A percentile compares a stretch with the other conserved stretches of the same genome.
Conservation (phyloP, 2,797 vertebrate species). For the Ammospiza maritima region DNA sequence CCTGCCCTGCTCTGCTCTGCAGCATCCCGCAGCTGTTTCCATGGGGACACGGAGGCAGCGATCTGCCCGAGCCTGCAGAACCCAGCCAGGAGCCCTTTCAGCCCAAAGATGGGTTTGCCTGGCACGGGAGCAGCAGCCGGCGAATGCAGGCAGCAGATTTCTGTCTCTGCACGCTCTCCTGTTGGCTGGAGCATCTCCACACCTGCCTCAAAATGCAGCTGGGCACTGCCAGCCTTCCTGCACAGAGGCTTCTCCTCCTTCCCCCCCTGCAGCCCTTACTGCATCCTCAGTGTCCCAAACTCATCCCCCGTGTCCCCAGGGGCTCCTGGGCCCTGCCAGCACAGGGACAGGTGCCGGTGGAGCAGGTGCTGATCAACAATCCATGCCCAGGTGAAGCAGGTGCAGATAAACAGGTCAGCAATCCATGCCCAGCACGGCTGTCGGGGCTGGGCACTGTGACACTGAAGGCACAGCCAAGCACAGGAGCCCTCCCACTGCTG, state of each 20-base stretch:
- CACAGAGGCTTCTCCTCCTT: neutral
- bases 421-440: slow-evolving; percentile 17
- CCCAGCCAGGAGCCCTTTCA: neutral
- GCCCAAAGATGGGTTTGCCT: accelerated
- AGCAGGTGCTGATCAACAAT: slow-evolving; percentile 34
- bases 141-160: accelerated
- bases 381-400: slow-evolving; percentile 21
- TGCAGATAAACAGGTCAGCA: neutral
- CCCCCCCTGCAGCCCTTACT: accelerated
- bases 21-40: slow-evolving; percentile 60
- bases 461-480: accelerated
- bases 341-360: neutral
- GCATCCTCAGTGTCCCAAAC: neutral
- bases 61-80: neutral
- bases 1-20: neutral
- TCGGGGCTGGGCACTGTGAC: neutral
- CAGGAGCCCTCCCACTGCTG: neutral
- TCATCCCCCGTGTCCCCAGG: accelerated
- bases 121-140: accelerated
- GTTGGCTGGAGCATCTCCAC: accelerated
- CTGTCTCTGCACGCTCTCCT: accelerated
- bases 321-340: slow-evolving; percentile 22
- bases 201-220: accelerated
- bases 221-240: neutral
- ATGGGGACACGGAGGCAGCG: slow-evolving; percentile 45